A percentile compares a stretch with the other conserved stretches of the same genome.
These are phyloP conservation scores for Parasteatoda tepidariorum DNA, from an alignment of 1,140 invertebrate species.

Conservation along the genomic window DNA sequence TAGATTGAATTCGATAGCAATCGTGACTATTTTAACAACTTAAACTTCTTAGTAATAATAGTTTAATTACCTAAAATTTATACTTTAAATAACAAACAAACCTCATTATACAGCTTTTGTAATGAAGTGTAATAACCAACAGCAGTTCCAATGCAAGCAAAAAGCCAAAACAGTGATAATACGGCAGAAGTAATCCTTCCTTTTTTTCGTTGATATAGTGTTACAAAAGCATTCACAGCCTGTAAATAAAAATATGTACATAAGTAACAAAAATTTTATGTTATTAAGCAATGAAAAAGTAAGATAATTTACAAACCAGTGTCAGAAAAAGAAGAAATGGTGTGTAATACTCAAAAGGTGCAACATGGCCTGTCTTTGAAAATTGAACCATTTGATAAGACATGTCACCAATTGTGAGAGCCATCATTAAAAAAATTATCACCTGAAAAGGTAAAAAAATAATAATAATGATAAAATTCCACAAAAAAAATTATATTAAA, in stretches of 20 bases:
- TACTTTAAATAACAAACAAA: no score
- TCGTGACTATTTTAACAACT: no score
- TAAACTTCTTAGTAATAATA: no score
- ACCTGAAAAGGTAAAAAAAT: constrained; percentile 62
- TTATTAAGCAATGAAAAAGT: not conserved
- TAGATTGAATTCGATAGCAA: no score
- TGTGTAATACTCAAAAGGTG: constrained; percentile 45
- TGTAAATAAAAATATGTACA: constrained; percentile 8
- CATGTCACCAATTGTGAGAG: constrained; percentile 81
- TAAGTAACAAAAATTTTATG: not conserved
- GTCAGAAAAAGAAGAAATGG: constrained; percentile 44
- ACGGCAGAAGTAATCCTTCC: constrained; percentile 87
- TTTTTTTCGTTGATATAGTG: constrained; percentile 58
- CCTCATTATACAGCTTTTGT: constrained; percentile 29
- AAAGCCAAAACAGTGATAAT: constrained; percentile 88
- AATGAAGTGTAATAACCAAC: constrained; percentile 75
- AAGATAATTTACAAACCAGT: constrained; percentile 6
- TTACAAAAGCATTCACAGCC: constrained; percentile 1
- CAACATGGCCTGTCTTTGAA: constrained; percentile 1
- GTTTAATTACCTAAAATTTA: no score
- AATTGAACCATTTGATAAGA: constrained; percentile 70
- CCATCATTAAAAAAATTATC: constrained; percentile 72
- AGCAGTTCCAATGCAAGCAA: constrained; percentile 77
- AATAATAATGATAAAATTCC: not conserved
- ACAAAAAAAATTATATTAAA: constrained; percentile 7